Percentiles rank a stretch among this genome's conserved stretches.
Evolutionary conservation across 2,113 vertebrate genomes (phyloP).

Genomic region (Bos javanicus): DNA sequence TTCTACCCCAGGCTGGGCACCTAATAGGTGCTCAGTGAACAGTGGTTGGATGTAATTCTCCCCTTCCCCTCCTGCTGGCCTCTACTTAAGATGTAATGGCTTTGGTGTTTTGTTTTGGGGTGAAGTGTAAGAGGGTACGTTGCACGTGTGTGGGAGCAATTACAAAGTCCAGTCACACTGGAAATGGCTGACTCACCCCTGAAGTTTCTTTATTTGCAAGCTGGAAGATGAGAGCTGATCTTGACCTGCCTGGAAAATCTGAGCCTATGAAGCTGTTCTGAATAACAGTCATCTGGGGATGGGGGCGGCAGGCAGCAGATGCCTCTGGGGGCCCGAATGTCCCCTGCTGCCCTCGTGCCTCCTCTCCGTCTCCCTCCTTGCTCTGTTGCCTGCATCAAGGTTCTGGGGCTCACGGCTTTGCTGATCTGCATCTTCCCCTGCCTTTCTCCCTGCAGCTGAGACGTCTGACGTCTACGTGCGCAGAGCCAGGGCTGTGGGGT

Average conservation of each 20-base stretch:
- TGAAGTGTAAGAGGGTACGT: neutral
- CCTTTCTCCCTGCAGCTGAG: neutral
- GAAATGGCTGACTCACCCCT: neutral
- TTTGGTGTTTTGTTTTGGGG: neutral
- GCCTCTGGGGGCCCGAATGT: neutral
- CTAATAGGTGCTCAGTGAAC: neutral
- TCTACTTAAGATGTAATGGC: neutral
- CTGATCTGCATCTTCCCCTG: neutral
- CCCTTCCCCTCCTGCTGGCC: neutral
- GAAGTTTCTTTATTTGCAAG: constrained; percentile 10
- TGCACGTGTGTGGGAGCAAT: neutral
- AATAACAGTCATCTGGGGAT: neutral
- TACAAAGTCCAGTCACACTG: neutral
- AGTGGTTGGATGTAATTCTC: neutral
- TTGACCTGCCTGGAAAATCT: neutral
- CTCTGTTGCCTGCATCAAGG: neutral
- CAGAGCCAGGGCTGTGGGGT: neutral
- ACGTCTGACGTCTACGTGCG: accelerated
- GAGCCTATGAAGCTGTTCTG: neutral
- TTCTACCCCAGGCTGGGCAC: neutral
- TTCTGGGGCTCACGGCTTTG: neutral
- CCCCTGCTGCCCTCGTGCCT: accelerated
- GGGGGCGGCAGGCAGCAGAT: too few relatives aligned
- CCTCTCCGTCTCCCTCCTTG: accelerated
- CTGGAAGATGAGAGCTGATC: neutral